These are phyloP conservation scores for Myiozetetes cayanensis DNA, from an alignment of 2,113 vertebrate species.

Conservation along the genomic window DNA sequence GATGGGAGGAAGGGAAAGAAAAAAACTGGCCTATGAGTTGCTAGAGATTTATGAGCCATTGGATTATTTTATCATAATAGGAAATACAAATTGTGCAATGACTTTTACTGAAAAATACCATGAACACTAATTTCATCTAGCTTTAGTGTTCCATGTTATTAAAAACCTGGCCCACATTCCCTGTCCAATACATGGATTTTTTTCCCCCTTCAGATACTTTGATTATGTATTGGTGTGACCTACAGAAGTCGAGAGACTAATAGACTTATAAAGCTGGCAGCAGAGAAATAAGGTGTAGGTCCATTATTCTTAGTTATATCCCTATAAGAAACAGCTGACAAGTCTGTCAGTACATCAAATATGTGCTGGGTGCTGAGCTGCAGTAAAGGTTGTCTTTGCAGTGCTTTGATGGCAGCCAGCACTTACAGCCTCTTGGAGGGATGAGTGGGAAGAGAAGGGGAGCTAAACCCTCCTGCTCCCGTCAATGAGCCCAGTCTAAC, in stretches of 20 bases:
- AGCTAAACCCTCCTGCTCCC: neutral
- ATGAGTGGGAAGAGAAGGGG: neutral
- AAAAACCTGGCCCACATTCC: neutral
- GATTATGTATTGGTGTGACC: neutral
- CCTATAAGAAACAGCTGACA: neutral
- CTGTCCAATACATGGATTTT: neutral
- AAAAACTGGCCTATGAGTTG: neutral
- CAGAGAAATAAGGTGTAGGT: neutral
- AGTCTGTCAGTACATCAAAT: neutral
- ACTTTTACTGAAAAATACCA: neutral
- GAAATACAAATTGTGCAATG: neutral
- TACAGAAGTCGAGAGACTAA: neutral
- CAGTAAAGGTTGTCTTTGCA: neutral
- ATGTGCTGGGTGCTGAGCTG: neutral
- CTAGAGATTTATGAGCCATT: neutral
- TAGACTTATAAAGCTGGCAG: neutral
- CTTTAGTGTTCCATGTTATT: neutral
- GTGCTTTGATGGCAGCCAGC: neutral
- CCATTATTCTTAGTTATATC: neutral
- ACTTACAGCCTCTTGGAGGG: neutral
- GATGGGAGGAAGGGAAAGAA: rapidly evolving
- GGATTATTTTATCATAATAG: neutral
- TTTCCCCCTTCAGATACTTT: neutral
- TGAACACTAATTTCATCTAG: neutral
- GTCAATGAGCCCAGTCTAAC: neutral